These are phyloP conservation scores for Chironomus striatipennis DNA, from an alignment of 1,140 invertebrate genomes.

Conservation along the genomic window DNA sequence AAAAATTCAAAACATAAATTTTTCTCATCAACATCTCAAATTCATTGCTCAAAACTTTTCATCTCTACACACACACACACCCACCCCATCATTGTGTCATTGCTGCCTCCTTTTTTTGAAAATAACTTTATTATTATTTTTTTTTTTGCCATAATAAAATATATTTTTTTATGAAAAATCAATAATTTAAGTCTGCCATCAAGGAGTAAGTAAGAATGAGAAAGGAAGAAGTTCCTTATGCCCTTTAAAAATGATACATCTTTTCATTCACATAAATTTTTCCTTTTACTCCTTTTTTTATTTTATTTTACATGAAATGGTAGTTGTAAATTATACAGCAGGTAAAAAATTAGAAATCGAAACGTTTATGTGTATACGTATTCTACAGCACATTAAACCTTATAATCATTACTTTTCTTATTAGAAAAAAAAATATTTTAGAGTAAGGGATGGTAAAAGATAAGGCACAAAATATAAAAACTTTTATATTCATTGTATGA, in stretches of 20 bases:
- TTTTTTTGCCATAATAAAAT: background rate
- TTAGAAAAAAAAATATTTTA: background rate
- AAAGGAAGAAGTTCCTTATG: background rate
- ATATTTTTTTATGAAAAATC: slow-evolving; percentile 10
- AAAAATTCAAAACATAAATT: no score
- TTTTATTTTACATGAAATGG: background rate
- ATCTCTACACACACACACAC: no score
- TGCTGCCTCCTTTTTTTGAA: background rate
- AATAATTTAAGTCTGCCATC: background rate
- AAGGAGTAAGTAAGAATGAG: background rate
- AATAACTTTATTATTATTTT: slow-evolving; percentile 2
- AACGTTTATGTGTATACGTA: no score
- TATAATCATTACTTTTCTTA: background rate
- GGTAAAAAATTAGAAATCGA: no score
- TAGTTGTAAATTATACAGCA: background rate
- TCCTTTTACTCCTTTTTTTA: background rate
- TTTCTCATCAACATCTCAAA: no score
- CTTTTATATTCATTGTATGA: background rate
- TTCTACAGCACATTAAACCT: no score
- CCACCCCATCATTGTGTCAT: background rate
- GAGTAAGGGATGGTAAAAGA: background rate
- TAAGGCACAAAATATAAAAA: background rate
- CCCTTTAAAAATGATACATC: slow-evolving; percentile 13
- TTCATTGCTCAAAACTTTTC: no score
- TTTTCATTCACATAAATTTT: background rate